phyloP scores from a whole-genome alignment of 2,113 vertebrate genomes.

The Todiramphus chloris region DNA sequence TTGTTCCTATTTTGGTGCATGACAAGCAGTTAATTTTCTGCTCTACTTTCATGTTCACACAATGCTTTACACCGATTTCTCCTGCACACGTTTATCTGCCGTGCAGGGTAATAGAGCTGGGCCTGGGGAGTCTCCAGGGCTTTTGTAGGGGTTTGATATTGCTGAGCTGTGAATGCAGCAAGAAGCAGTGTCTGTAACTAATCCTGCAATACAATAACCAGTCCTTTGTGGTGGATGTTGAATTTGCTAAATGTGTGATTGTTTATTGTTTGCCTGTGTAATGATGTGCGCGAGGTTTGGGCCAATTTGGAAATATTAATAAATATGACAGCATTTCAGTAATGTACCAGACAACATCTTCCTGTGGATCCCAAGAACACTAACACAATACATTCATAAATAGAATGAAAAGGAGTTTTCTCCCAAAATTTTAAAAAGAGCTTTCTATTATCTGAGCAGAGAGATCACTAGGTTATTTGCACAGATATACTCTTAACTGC shows the following conservation, averaged over 20 bases:
- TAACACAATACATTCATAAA: rapidly evolving
- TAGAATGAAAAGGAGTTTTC: not conserved
- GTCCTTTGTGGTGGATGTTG: not conserved
- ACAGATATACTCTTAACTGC: not conserved
- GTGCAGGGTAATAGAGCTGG: not conserved
- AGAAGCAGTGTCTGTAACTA: constrained; percentile 8
- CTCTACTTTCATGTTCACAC: not conserved
- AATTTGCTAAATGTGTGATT: constrained; percentile 20
- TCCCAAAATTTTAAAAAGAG: not conserved
- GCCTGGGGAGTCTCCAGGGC: not conserved
- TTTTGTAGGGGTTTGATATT: constrained; percentile 10
- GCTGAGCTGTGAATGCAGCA: not conserved
- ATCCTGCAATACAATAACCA: constrained; percentile 43
- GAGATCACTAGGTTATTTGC: not conserved
- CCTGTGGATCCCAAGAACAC: not conserved
- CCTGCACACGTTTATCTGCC: not conserved
- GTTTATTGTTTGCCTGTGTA: constrained; percentile 56
- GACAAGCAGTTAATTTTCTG: not conserved
- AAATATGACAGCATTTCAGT: not conserved
- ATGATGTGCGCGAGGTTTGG: not conserved
- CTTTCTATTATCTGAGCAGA: not conserved
- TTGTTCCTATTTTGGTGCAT: not conserved
- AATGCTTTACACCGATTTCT: not conserved
- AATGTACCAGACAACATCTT: not conserved
- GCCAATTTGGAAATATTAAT: constrained; percentile 26